Evolutionary conservation across 2,888 invertebrate species (phyloP), one percentile per base, ranked within the genome.

Genomic region (Troides oblongomaculatus): DNA sequence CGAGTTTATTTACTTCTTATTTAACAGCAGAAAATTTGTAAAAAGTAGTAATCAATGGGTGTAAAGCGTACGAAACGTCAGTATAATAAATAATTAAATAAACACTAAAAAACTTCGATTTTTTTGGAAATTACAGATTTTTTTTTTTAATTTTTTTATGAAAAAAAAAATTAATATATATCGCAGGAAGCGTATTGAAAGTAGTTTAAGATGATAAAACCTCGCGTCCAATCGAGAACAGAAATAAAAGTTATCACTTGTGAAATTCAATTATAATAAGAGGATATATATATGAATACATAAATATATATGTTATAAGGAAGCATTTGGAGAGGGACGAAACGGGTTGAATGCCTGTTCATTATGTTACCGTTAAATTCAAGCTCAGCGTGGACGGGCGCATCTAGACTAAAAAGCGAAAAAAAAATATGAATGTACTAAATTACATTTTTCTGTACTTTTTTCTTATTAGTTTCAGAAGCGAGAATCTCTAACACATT

Each of bases 341-440:
- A 57, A 17, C 56, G 43, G 64, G 69, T 69, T 65, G 61, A 30
- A 46, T 64, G 65, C 57, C 64, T 62, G 64, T 58, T 50, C 56
- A 8, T 56, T 69, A 17, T 57, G 39, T 39, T 62, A 61, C 69
- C 64, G 69, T 65, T 69, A 64, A 58, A 61, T 30, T 46, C 8
- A 43, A 61, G 56, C 46, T 18, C 14, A 18, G 60, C 60, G 25
- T 64, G 53, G 60, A 25, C 60, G 25, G 39, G 64, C 68, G 64
- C 64, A 60, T 69, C 60, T 43, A 61, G 68, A 64, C 36, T 64
- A 60, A 56, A 43, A 21, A 64, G 59, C 53, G n/a, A 36, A 10
- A 43, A 21, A 53, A 53, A 68, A 53, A 30, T 30, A 30, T 18
- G 39, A n/a, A n/a, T n/a, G n/a, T 53, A n/a, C 53, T 18, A n/a